A percentile compares a stretch with the other conserved stretches of the same genome.
phyloP scores from a whole-genome alignment of 2,797 vertebrate species.

The Hoplostethus mediterraneus region DNA sequence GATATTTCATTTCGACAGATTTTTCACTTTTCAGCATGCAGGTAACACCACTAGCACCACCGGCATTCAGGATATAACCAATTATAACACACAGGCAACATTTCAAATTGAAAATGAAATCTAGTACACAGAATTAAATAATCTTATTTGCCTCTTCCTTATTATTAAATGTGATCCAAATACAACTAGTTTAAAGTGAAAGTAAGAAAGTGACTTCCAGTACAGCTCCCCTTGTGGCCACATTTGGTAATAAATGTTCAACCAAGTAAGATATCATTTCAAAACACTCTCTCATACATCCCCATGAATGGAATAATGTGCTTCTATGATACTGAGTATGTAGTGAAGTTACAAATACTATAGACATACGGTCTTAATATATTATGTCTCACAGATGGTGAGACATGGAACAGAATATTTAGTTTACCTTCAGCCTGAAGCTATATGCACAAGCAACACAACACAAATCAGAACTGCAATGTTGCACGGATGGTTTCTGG shows the following conservation, averaged over 20 bases:
- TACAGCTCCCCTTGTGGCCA: too few species aligned
- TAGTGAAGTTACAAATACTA: background rate
- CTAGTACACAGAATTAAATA: background rate
- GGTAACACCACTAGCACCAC: too few species aligned
- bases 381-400: conserved; percentile 5
- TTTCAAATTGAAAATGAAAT: background rate
- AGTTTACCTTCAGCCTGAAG: conserved; percentile 3
- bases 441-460: conserved; percentile 16
- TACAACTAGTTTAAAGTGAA: too few species aligned
- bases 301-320: background rate
- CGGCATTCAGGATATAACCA: too few species aligned
- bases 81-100: background rate
- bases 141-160: too few species aligned
- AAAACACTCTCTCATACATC: background rate
- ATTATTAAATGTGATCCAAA: too few species aligned
- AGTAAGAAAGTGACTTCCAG: too few species aligned
- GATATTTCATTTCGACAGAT: too few species aligned
- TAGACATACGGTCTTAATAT: conserved; percentile 9
- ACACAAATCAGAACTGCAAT: conserved; percentile 10
- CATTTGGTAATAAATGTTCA: too few species aligned
- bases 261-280: background rate
- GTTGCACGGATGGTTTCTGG: background rate
- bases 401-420: conserved; percentile 11
- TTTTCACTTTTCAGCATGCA: too few species aligned
- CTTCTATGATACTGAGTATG: background rate